Conservation (phyloP, 2,888 invertebrate species). For the Fragum fragum region DNA sequence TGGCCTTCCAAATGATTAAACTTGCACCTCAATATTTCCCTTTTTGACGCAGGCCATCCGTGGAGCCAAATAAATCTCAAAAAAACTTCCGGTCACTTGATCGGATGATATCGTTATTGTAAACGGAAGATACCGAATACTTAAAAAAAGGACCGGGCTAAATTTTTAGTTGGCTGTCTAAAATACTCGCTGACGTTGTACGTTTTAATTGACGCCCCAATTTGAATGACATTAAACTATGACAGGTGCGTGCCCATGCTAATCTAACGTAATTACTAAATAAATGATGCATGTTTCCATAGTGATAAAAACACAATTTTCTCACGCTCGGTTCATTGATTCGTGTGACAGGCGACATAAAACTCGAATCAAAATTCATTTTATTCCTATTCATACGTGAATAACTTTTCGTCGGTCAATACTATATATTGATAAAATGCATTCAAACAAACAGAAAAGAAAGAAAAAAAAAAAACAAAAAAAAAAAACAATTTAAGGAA, state of each 20-base stretch:
- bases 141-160: no score
- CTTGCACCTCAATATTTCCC: no score
- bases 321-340: not conserved
- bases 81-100: not conserved
- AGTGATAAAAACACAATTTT: conserved; percentile 7
- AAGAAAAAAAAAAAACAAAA: no score
- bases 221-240: not conserved
- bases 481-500: no score
- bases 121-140: no score
- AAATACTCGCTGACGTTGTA: no score
- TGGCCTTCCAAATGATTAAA: no score
- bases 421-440: no score
- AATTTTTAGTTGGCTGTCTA: no score
- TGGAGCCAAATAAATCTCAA: not conserved
- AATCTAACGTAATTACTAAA: conserved; percentile 9
- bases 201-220: conserved; percentile 1
- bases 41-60: no score
- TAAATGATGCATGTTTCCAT: conserved; percentile 29
- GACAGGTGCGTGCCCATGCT: conserved; percentile 22
- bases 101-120: not conserved
- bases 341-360: not conserved
- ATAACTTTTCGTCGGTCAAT: not conserved
- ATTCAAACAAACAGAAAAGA: no score
- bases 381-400: not conserved
- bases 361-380: not conserved